These are phyloP conservation scores for Synaphobranchus kaupii DNA, from an alignment of 2,797 vertebrate genomes.

Conservation along the genomic window DNA sequence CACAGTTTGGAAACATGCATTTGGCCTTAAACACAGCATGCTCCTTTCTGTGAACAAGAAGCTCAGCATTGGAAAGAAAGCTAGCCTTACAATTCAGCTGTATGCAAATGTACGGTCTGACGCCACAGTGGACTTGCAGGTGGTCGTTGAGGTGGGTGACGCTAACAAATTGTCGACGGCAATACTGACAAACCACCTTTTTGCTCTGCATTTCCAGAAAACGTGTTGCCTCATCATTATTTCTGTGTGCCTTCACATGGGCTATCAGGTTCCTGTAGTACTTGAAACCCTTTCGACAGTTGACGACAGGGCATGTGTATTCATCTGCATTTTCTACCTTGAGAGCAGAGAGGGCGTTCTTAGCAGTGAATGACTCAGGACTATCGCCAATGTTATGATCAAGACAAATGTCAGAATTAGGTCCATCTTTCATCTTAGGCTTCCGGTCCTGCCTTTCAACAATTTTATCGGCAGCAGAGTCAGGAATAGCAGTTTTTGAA, in stretches of 20 bases:
- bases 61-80: slow-evolving; percentile 89
- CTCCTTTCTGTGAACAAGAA: slow-evolving; percentile 86
- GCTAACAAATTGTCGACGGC: slow-evolving; percentile 91
- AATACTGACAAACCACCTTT: slow-evolving; percentile 97
- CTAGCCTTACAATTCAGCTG: slow-evolving; percentile 94
- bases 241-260: slow-evolving; percentile 88
- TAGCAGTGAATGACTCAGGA: slow-evolving; percentile 67
- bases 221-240: slow-evolving; percentile 88
- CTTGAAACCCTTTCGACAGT: slow-evolving; percentile 91
- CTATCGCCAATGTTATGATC: slow-evolving; percentile 76
- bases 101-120: slow-evolving; percentile 94
- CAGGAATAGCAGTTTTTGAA: slow-evolving; percentile 73
- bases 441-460: slow-evolving; percentile 77
- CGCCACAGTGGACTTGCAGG: slow-evolving; percentile 94
- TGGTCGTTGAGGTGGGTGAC: slow-evolving; percentile 95
- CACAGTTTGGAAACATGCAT: slow-evolving; percentile 97
- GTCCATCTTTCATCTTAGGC: slow-evolving; percentile 81
- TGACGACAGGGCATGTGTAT: slow-evolving; percentile 75
- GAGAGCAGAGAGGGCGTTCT: slow-evolving; percentile 65
- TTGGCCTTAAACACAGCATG: slow-evolving; percentile 87
- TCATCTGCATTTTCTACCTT: slow-evolving; percentile 73
- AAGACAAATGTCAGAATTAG: slow-evolving; percentile 69
- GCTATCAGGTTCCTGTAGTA: slow-evolving; percentile 94
- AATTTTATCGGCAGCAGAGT: slow-evolving; percentile 61
- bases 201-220: slow-evolving; percentile 96